These are phyloP conservation scores for Ammospiza nelsoni DNA, from an alignment of 2,113 vertebrate species.

Conservation along the genomic window DNA sequence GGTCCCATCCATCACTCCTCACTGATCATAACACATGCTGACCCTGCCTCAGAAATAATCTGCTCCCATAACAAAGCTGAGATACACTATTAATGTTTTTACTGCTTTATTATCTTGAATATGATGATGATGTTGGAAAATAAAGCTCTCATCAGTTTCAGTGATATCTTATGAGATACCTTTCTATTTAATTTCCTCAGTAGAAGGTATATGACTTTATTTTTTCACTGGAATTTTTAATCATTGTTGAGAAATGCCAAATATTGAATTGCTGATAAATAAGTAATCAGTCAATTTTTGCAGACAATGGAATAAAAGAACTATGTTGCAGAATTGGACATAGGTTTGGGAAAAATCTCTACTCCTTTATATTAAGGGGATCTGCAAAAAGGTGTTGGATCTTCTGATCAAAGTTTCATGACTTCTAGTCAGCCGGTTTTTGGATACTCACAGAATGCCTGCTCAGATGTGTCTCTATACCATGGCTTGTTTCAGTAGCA, in stretches of 20 bases:
- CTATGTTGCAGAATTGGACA: not conserved
- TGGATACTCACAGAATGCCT: not conserved
- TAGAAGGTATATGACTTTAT: not conserved
- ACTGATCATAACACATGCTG: not conserved
- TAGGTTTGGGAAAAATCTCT: not conserved
- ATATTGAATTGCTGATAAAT: not conserved
- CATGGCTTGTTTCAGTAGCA: not conserved
- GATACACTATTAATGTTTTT: not conserved
- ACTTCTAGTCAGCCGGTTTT: not conserved
- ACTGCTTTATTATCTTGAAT: not conserved
- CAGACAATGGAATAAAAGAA: not conserved
- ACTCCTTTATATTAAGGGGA: not conserved
- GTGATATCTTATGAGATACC: not conserved
- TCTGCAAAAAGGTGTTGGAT: not conserved
- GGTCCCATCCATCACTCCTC: not conserved
- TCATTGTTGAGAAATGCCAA: not conserved
- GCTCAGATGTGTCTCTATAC: not conserved
- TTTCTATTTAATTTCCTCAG: not conserved
- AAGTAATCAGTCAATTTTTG: not conserved
- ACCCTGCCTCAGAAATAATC: not conserved
- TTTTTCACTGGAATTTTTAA: not conserved
- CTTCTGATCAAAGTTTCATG: not conserved
- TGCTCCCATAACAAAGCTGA: not conserved
- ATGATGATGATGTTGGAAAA: not conserved
- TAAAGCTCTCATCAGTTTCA: not conserved